Base-by-base conservation (phyloP, 2,797 vertebrate genomes). In the Neostethus bicornis region DNA sequence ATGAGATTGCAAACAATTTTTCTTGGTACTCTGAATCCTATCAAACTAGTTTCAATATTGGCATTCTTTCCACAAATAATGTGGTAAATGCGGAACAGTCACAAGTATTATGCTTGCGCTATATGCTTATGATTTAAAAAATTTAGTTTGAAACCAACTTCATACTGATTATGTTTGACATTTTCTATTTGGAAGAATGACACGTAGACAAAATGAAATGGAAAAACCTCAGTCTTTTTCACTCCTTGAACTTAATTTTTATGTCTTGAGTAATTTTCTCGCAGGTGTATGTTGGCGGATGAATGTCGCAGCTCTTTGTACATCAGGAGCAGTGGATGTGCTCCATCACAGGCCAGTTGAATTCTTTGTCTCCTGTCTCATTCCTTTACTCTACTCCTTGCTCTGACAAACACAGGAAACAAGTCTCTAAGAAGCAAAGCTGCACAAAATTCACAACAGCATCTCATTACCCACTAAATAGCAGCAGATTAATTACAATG, bases 381-480 rank as follows among this genome's bases (percentile, higher is more conserved):
- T 53, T 53, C 24, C 19, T 51, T 34, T 23, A 31, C 63, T 39
- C 54, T 51, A 46, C 47, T 75, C 41, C 7, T 26, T 57, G 56
- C 62, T 61, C 55, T 45, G 57, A 74, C 45, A 28, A 61, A 81
- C 55, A 73, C 63, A 44, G 51, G 68, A 84, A 79, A 77, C 70
- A 67, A 69, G 71, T 80, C 77, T 83, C 74, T 55, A 74, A 73
- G 65, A 81, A 75, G 77, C 66, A 73, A 73, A 78, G 76, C 80
- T 61, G 63, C 83, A 83, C 75, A 71, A 80, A 87, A 86, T 79
- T 75, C 70, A 72, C 19, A 73, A 84, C 89, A 90, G 87, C 81
- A 83, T 90, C 90, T 90, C 83, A 90, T 92, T 92, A 92, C 81
- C 87, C 85, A 86, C 84, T 91, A 89, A 92, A 92, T 91, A 86